phyloP scores from a whole-genome alignment of 35 echinoderm and acorn worm species.

The Stichopus chloronotus region DNA sequence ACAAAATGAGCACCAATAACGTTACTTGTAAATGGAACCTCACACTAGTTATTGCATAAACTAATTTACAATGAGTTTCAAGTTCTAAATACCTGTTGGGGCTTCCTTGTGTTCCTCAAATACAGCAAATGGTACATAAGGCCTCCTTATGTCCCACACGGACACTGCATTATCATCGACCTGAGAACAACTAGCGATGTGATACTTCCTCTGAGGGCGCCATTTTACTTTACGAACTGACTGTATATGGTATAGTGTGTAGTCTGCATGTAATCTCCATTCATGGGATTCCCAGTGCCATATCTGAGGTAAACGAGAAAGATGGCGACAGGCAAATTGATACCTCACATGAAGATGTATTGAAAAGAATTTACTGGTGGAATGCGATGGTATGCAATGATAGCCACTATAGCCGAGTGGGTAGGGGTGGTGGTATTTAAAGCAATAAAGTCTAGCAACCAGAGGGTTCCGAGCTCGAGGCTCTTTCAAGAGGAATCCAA shows the following conservation, averaged over 20 bases:
- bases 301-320: constrained; percentile 32
- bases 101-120: constrained; percentile 99
- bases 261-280: constrained; percentile 54
- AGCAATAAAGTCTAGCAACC: too few relatives aligned
- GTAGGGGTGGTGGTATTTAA: too few relatives aligned
- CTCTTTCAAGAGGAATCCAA: too few relatives aligned
- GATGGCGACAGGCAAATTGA: not conserved
- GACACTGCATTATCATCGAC: constrained; percentile 84
- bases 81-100: constrained; percentile 70
- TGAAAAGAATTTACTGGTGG: too few relatives aligned
- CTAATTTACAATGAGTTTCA: not conserved
- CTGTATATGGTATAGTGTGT: constrained; percentile 85
- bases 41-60: too few relatives aligned
- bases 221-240: constrained; percentile 94
- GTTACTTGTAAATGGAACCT: too few relatives aligned
- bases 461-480: too few relatives aligned
- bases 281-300: constrained; percentile 74
- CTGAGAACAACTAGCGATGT: constrained; percentile 95
- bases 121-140: constrained; percentile 95
- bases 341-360: too few relatives aligned
- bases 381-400: too few relatives aligned
- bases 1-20: too few relatives aligned
- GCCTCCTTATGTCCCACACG: constrained; percentile 91
- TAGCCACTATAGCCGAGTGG: too few relatives aligned
- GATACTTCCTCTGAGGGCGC: constrained; percentile 88